A percentile compares a stretch with the other conserved stretches of the same genome.
phyloP scores from a whole-genome alignment of 1,140 invertebrate genomes.

The Drosophila persimilis region DNA sequence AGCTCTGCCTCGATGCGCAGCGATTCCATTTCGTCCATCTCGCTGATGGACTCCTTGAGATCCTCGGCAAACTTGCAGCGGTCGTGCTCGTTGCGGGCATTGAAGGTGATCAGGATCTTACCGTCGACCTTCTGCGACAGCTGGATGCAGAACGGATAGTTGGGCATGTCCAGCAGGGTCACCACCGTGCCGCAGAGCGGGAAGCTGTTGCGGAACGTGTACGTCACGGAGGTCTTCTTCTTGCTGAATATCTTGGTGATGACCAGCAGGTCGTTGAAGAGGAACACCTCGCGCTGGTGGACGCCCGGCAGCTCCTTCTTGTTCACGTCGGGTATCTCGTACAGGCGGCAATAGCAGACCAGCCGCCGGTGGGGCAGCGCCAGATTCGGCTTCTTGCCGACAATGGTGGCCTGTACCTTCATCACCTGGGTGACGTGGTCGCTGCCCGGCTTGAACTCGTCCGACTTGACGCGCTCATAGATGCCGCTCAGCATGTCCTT shows the following conservation, averaged over 20 bases:
- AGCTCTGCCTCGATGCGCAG: too few relatives aligned
- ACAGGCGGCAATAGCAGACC: constrained; percentile 99
- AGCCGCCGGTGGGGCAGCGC: constrained; percentile 96
- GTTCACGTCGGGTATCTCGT: constrained; percentile 97
- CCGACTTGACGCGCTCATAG: constrained; percentile 97
- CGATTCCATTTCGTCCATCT: too few relatives aligned
- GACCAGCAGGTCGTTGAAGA: constrained; percentile 99
- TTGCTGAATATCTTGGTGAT: constrained; percentile 98
- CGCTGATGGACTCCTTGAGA: too few relatives aligned
- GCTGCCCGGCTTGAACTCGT: constrained; percentile 97
- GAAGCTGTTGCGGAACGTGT: constrained; percentile 97
- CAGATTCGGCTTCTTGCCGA: constrained; percentile 98
- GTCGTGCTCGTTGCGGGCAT: too few relatives aligned
- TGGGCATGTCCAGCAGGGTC: constrained; percentile 94
- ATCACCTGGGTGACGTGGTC: constrained; percentile 99
- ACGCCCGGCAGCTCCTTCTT: constrained; percentile 98
- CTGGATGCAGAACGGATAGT: constrained; percentile 97
- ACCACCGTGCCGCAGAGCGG: constrained; percentile 96
- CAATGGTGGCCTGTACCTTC: constrained; percentile 99
- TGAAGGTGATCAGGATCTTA: constrained; percentile 96
- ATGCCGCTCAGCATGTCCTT: constrained; percentile 96
- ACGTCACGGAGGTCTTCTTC: constrained; percentile 98
- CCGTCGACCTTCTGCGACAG: constrained; percentile 94
- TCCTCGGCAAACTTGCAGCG: too few relatives aligned
- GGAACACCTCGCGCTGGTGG: constrained; percentile 99